Evolutionary conservation across 2,797 vertebrate species (phyloP).

Genomic region (Chiroxiphia lanceolata): DNA sequence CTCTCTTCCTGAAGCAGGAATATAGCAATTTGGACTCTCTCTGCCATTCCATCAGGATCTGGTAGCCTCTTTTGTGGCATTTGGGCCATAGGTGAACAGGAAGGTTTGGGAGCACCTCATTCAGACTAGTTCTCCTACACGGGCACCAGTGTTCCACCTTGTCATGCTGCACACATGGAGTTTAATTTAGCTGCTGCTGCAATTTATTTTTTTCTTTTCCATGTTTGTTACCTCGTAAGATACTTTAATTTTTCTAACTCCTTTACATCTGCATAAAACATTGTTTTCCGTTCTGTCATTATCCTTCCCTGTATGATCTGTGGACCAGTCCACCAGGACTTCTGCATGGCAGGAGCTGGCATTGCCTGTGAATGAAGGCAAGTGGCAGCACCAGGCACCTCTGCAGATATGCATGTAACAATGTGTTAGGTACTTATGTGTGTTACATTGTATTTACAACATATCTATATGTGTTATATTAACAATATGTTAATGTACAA

Average conservation of each 20-base stretch:
- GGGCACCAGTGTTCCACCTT: not conserved
- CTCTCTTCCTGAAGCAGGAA: not conserved
- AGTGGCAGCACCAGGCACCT: not conserved
- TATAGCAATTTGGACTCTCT: not conserved
- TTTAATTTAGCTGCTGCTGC: not conserved
- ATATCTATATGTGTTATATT: not conserved
- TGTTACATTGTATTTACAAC: not conserved
- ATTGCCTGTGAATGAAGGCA: not conserved
- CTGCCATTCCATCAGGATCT: not conserved
- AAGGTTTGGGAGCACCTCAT: not conserved
- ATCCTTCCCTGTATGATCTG: not conserved
- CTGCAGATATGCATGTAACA: not conserved
- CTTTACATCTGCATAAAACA: not conserved
- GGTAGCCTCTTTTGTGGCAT: not conserved
- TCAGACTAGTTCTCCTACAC: not conserved
- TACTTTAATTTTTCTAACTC: not conserved
- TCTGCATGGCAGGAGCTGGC: not conserved
- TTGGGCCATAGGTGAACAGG: not conserved
- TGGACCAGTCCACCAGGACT: not conserved
- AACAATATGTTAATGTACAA: not conserved
- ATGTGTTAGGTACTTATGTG: not conserved
- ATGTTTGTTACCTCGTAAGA: not conserved
- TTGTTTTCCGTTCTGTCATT: not conserved
- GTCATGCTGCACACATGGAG: not conserved
- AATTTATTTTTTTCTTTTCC: not conserved